Evolutionary conservation across 37 sponge, comb jelly and placozoan species (phyloP).

Genomic region (Cladorhizidae sp.): DNA sequence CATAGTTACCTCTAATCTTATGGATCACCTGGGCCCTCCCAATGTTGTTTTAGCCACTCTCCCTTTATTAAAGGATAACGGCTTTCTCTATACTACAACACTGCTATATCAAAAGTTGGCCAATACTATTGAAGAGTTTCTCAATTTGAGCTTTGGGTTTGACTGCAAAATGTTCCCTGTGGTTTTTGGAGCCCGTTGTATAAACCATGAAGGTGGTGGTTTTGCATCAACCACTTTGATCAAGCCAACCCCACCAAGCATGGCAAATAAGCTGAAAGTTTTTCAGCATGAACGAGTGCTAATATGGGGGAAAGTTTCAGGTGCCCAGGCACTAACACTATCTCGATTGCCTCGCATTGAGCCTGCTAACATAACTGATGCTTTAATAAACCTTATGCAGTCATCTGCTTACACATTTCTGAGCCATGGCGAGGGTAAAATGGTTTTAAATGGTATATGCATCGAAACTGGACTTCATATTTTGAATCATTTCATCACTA

Average conservation of each 20-base stretch:
- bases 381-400: background rate
- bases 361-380: background rate
- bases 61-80: slow-evolving; percentile 26
- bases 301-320: slow-evolving; percentile 2
- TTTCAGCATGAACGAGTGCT: background rate
- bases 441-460: background rate
- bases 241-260: slow-evolving; percentile 4
- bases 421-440: too few relatives aligned
- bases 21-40: slow-evolving; percentile 39
- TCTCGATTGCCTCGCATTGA: background rate
- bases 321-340: background rate
- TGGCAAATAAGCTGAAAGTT: background rate
- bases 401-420: background rate
- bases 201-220: slow-evolving; percentile 37
- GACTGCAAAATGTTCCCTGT: slow-evolving; percentile 18
- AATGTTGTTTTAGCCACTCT: slow-evolving; percentile 28
- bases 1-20: slow-evolving; percentile 52
- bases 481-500: background rate
- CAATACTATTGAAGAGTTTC: slow-evolving; percentile 2
- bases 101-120: background rate
- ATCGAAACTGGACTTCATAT: slow-evolving; percentile 22
- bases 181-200: slow-evolving; percentile 45
- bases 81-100: slow-evolving; percentile 30
- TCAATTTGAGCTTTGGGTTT: slow-evolving; percentile 29
- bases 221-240: background rate